Conservation (phyloP, 2,888 invertebrate genomes). For the Thereva nobilitata region DNA sequence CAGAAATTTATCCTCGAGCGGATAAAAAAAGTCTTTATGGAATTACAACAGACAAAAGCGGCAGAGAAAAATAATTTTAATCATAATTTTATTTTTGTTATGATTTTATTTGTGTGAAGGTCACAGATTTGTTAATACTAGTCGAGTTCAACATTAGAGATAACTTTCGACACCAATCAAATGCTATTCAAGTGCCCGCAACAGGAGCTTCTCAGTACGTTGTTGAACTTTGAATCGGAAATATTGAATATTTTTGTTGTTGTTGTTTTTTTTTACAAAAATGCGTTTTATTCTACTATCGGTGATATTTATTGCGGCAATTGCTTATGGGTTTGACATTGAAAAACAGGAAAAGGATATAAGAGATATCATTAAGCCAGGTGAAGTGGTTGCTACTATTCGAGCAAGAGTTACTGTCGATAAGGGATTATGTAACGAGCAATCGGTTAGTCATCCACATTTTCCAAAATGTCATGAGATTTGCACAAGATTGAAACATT, state of each 20-base stretch:
- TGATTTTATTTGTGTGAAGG: no score
- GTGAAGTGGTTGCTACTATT: neutral
- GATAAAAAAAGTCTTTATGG: no score
- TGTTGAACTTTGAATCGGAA: neutral
- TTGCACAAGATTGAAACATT: constrained; percentile 4
- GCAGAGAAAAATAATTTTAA: no score
- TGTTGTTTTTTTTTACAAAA: constrained; percentile 2
- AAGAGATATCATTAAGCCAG: neutral
- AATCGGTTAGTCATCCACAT: neutral
- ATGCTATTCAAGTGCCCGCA: no score
- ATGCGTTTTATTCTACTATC: neutral
- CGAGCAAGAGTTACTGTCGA: neutral
- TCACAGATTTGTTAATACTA: no score
- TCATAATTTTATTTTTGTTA: no score
- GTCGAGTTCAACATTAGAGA: no score
- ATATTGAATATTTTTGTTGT: constrained; percentile 1
- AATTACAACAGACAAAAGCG: no score
- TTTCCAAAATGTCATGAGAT: constrained; percentile 18
- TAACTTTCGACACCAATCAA: no score
- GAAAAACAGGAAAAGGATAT: neutral
- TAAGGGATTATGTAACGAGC: neutral
- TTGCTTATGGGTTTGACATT: neutral
- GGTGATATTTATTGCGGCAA: neutral
- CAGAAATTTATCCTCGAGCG: no score
- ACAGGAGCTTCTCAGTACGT: no score